Percentiles rank a stretch among this genome's conserved stretches.
phyloP scores from a whole-genome alignment of 2,888 invertebrate species.

The Cremastobaeus sp. region DNA sequence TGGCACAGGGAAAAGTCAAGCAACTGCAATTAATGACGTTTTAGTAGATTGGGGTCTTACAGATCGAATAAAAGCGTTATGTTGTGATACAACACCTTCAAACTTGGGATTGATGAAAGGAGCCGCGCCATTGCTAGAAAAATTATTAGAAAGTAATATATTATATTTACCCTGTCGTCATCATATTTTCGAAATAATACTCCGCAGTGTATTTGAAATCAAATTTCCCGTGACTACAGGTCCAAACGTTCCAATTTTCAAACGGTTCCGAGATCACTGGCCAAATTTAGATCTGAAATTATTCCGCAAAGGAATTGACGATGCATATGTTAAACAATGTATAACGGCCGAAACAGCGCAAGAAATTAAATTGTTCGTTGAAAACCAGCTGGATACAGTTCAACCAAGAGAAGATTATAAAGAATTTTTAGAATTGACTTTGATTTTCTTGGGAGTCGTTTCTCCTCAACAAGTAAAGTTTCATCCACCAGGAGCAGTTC shows the following conservation, averaged over 20 bases:
- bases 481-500: constrained; percentile 60
- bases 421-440: not conserved
- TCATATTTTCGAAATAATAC: not conserved
- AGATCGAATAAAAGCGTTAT: not conserved
- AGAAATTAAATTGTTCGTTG: not conserved
- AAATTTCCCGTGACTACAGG: not conserved
- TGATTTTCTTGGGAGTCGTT: not conserved
- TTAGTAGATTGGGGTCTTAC: not conserved
- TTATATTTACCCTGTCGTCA: not conserved
- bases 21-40: not conserved
- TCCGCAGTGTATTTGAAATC: not conserved
- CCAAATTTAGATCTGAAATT: not conserved
- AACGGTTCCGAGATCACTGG: not conserved
- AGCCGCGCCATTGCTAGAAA: not conserved
- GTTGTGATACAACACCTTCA: not conserved
- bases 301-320: not conserved
- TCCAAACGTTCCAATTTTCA: not conserved
- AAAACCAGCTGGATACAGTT: not conserved
- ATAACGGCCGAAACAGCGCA: not conserved
- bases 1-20: not conserved
- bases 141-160: not conserved
- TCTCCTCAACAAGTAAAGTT: not conserved
- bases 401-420: not conserved
- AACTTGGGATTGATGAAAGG: not conserved
- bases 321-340: not conserved